Conservation (phyloP, 1,140 invertebrate genomes). For the Aphaenogaster rudis region DNA sequence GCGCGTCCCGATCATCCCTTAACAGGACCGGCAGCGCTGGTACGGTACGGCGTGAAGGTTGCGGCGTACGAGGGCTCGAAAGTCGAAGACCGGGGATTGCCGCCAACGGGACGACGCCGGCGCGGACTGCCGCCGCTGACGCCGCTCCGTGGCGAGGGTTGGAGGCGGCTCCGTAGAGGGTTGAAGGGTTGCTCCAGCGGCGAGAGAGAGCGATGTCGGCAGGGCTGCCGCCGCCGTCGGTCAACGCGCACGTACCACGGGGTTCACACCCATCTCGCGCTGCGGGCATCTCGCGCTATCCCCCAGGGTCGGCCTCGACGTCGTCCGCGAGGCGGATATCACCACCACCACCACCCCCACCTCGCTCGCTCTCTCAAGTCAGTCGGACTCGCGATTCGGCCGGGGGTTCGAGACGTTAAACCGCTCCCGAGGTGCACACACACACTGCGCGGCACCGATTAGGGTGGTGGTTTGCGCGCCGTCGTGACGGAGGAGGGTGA, state of each 20-base stretch:
- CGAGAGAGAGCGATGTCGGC: constrained; percentile 63
- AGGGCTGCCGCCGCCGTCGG: constrained; percentile 72
- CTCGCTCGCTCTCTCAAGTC: constrained; percentile 6
- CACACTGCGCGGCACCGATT: constrained; percentile 24
- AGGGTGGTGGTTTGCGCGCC: constrained; percentile 58
- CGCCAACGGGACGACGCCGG: constrained; percentile 63
- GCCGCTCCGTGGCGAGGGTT: constrained; percentile 71
- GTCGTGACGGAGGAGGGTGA: constrained; percentile 40
- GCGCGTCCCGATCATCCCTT: neutral
- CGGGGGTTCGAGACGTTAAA: constrained; percentile 37
- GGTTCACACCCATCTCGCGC: constrained; percentile 74
- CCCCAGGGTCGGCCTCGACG: constrained; percentile 9
- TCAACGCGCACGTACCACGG: constrained; percentile 67
- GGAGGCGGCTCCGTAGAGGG: constrained; percentile 45
- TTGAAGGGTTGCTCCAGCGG: constrained; percentile 30
- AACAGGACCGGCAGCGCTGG: neutral
- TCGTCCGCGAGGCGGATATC: constrained; percentile 53
- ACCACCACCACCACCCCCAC: neutral
- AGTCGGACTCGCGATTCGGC: constrained; percentile 49
- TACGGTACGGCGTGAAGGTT: neutral
- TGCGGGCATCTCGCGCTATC: constrained; percentile 39
- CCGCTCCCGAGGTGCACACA: constrained; percentile 38
- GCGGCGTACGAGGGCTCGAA: constrained; percentile 14
- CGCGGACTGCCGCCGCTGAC: constrained; percentile 63
- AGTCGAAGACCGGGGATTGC: constrained; percentile 60